Conservation (phyloP, 2,888 invertebrate species). For the Melieria omissa region DNA sequence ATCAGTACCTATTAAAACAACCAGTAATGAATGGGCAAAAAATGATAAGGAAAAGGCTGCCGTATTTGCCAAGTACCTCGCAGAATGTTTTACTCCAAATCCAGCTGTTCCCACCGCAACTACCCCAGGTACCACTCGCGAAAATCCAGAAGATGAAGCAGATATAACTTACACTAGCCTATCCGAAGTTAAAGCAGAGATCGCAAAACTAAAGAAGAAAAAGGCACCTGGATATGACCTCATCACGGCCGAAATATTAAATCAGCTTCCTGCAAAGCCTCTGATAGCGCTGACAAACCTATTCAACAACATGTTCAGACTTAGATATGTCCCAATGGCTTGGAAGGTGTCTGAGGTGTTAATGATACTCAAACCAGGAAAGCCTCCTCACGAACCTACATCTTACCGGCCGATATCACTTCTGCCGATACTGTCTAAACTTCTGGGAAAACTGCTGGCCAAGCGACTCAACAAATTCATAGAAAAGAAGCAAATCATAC, state of each 20-base stretch:
- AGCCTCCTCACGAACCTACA: not conserved
- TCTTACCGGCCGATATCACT: not conserved
- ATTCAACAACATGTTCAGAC: no score
- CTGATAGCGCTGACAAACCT: not conserved
- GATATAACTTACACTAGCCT: not conserved
- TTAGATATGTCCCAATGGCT: not conserved
- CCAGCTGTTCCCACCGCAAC: no score
- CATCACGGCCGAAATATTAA: slow-evolving; percentile 11
- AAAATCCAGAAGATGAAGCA: not conserved
- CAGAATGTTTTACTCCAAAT: not conserved
- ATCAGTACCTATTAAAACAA: not conserved
- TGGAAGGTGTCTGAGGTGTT: not conserved
- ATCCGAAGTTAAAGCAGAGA: not conserved
- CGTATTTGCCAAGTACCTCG: slow-evolving; percentile 10
- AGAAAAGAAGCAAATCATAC: not conserved
- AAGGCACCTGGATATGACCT: slow-evolving; percentile 17
- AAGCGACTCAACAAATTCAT: not conserved
- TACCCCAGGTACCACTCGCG: not conserved
- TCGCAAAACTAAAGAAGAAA: slow-evolving; percentile 10
- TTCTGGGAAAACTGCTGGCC: not conserved
- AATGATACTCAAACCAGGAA: not conserved
- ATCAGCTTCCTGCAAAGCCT: slow-evolving; percentile 3
- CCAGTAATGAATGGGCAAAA: not conserved
- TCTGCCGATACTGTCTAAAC: not conserved
- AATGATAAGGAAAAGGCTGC: slow-evolving; percentile 7